Conservation (phyloP, 2,888 invertebrate genomes). For the Luperina nickerlii region DNA sequence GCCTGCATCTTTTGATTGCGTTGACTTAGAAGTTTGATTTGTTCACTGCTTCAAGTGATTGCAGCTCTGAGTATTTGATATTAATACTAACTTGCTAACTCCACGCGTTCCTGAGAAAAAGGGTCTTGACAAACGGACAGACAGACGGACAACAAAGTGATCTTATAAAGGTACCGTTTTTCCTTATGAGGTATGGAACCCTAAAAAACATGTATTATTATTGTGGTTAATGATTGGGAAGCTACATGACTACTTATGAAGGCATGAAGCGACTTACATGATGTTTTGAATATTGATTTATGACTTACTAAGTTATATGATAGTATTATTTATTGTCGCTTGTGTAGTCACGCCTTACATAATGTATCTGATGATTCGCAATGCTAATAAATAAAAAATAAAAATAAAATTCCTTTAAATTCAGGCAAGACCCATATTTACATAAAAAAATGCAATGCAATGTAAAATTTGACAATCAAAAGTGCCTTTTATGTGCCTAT, state of each 20-base stretch:
- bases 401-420: no score
- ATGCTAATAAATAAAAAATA: neutral
- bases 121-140: no score
- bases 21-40: no score
- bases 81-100: no score
- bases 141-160: no score
- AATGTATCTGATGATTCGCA: neutral
- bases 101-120: no score
- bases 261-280: conserved; percentile 5
- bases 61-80: no score
- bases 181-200: no score
- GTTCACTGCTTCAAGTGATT: no score
- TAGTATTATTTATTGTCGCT: neutral
- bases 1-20: no score
- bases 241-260: conserved; percentile 17
- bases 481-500: neutral
- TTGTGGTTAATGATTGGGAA: conserved; percentile 50
- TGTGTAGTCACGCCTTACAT: neutral
- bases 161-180: no score
- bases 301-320: conserved; percentile 14
- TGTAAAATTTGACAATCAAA: neutral
- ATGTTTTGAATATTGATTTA: conserved; percentile 51
- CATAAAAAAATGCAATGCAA: neutral
- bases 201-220: conserved; percentile 29
- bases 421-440: no score